A percentile compares a stretch with the other conserved stretches of the same genome.
These are phyloP conservation scores for Cosmia trapezina DNA, from an alignment of 2,888 invertebrate species.

Conservation along the genomic window DNA sequence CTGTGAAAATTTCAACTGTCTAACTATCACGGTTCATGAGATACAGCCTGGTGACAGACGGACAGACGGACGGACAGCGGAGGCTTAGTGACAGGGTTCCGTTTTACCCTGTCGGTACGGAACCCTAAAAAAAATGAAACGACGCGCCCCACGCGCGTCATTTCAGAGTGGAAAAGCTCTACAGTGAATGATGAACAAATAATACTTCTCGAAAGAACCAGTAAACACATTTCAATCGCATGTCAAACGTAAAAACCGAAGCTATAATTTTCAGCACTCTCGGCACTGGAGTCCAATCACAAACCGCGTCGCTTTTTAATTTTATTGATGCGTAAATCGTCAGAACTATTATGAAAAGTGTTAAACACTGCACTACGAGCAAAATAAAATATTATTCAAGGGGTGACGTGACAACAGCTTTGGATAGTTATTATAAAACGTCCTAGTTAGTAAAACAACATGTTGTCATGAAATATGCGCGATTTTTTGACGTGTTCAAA, in stretches of 20 bases:
- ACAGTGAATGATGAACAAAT: neutral
- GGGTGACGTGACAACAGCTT: slow-evolving; percentile 63
- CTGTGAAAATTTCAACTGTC: too few species aligned
- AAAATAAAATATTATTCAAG: slow-evolving; percentile 57
- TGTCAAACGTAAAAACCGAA: slow-evolving; percentile 19
- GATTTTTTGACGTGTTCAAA: slow-evolving; percentile 56
- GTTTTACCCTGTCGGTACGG: too few species aligned
- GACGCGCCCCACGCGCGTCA: too few species aligned
- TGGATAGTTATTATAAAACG: slow-evolving; percentile 59
- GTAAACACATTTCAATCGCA: neutral
- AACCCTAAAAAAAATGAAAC: too few species aligned
- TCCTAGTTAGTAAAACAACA: slow-evolving; percentile 51
- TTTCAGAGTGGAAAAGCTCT: too few species aligned
- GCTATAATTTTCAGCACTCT: slow-evolving; percentile 54
- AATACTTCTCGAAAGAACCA: neutral
- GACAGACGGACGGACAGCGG: too few species aligned
- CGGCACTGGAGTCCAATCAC: slow-evolving; percentile 44
- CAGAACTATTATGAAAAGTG: slow-evolving; percentile 64
- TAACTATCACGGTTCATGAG: too few species aligned
- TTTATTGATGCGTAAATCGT: slow-evolving; percentile 74
- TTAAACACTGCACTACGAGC: slow-evolving; percentile 52
- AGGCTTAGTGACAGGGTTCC: too few species aligned
- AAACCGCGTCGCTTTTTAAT: slow-evolving; percentile 72
- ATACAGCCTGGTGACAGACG: too few species aligned
- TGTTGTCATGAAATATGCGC: slow-evolving; percentile 53